phyloP scores from a whole-genome alignment of 2,113 vertebrate genomes.

The Falcunculus frontatus region DNA sequence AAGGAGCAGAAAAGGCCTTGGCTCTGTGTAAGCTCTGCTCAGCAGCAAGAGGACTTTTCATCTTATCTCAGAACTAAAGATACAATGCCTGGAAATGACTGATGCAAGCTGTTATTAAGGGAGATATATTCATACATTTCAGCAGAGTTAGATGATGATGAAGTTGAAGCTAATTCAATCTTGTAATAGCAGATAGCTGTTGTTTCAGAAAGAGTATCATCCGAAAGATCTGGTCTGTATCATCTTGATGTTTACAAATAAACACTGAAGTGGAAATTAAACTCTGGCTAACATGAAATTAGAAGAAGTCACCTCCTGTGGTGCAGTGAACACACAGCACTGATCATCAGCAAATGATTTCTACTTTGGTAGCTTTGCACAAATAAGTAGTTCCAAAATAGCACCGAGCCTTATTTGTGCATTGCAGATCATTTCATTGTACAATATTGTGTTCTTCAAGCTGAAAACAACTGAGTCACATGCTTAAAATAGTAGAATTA shows the following conservation, averaged over 20 bases:
- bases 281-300: conserved; percentile 1
- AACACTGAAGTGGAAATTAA: conserved; percentile 12
- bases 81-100: not conserved
- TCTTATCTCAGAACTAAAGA: not conserved
- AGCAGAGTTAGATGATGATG: not conserved
- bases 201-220: not conserved
- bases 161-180: conserved; percentile 32
- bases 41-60: not conserved
- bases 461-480: not conserved
- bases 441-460: not conserved
- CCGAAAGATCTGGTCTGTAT: not conserved
- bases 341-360: not conserved
- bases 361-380: not conserved
- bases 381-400: not conserved
- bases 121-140: not conserved
- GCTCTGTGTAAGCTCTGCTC: not conserved
- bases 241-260: conserved; percentile 37
- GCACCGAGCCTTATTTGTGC: not conserved
- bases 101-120: not conserved
- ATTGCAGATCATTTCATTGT: not conserved
- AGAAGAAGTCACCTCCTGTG: not conserved
- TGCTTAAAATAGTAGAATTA: not conserved
- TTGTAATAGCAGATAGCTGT: not conserved
- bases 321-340: not conserved
- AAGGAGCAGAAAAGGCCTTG: not conserved